These are phyloP conservation scores for Microcebus tavaratra DNA, from an alignment of 2,113 vertebrate species.

Conservation along the genomic window DNA sequence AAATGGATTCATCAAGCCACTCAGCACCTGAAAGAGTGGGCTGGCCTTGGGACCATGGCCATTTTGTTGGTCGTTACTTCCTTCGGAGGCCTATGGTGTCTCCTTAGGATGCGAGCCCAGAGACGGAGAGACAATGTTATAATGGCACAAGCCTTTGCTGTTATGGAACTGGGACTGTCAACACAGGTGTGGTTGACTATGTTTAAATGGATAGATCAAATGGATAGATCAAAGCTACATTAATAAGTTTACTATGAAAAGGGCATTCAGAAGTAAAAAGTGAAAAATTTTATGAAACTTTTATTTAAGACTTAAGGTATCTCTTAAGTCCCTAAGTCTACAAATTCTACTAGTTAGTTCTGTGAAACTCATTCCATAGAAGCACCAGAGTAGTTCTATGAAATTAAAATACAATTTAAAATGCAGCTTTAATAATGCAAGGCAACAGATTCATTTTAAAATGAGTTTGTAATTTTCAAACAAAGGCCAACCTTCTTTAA, in stretches of 20 bases:
- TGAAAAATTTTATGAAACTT: not conserved
- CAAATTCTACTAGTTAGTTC: slow-evolving; percentile 7
- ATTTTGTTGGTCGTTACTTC: too few species aligned
- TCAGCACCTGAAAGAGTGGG: too few species aligned
- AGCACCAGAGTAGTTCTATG: not conserved
- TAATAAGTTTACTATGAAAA: not conserved
- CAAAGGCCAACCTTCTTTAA: slow-evolving; percentile 48
- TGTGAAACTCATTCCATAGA: slow-evolving; percentile 37
- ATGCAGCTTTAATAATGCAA: slow-evolving; percentile 49
- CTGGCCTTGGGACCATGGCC: too few species aligned
- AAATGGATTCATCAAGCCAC: too few species aligned
- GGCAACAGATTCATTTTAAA: slow-evolving; percentile 49
- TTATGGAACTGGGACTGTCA: too few species aligned
- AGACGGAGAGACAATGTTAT: too few species aligned
- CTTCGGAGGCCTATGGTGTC: too few species aligned
- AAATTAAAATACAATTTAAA: slow-evolving; percentile 47
- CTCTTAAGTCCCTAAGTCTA: not conserved
- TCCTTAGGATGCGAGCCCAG: too few species aligned
- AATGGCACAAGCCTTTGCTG: too few species aligned
- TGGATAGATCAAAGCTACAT: not conserved
- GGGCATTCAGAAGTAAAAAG: not conserved
- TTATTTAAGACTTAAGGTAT: slow-evolving; percentile 7
- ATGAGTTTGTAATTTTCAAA: slow-evolving; percentile 58
- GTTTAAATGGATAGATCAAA: too few species aligned
- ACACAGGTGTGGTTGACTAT: too few species aligned